Percentiles rank a stretch among this genome's conserved stretches.
Evolutionary conservation across 1,140 invertebrate genomes (phyloP).

Genomic region (Marisa cornuarietis): DNA sequence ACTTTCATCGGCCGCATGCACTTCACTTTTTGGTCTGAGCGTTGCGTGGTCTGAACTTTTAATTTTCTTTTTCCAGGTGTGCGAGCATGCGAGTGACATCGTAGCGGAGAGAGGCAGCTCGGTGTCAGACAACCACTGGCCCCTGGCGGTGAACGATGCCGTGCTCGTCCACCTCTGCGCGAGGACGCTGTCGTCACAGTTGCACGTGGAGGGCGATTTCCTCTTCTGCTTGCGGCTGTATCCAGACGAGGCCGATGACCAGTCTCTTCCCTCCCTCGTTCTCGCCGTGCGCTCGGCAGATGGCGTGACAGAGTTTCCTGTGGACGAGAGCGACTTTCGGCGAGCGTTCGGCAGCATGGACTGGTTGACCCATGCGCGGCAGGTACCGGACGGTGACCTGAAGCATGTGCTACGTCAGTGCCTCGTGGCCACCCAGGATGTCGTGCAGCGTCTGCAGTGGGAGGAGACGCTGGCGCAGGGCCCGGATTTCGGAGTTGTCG

Average conservation of each 20-base stretch:
- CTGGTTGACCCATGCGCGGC: slow-evolving; percentile 14
- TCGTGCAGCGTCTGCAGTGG: slow-evolving; percentile 27
- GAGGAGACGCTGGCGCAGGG: slow-evolving; percentile 22
- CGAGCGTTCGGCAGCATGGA: slow-evolving; percentile 27
- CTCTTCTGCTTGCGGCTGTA: slow-evolving; percentile 19
- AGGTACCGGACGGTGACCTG: slow-evolving; percentile 23
- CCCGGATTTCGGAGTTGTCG: slow-evolving; percentile 4
- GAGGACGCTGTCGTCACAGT: slow-evolving; percentile 4
- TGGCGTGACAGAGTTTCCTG: slow-evolving; percentile 17
- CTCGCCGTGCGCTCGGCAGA: slow-evolving; percentile 6
- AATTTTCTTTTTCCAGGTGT: too few relatives aligned
- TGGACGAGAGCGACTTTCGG: slow-evolving; percentile 18
- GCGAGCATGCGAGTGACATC: too few relatives aligned
- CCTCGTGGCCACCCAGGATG: slow-evolving; percentile 29
- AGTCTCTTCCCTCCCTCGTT: background rate
- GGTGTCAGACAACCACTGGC: slow-evolving; percentile 16
- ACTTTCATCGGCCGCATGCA: too few relatives aligned
- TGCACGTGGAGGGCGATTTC: slow-evolving; percentile 26
- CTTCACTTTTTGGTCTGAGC: too few relatives aligned
- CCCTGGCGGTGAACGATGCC: slow-evolving; percentile 21
- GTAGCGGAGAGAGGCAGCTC: too few relatives aligned
- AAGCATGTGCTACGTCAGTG: slow-evolving; percentile 29
- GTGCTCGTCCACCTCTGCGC: slow-evolving; percentile 28
- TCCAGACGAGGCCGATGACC: background rate
- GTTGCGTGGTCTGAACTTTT: too few relatives aligned